Conservation (phyloP, 1,140 invertebrate genomes). For the Calliphora vicina region DNA sequence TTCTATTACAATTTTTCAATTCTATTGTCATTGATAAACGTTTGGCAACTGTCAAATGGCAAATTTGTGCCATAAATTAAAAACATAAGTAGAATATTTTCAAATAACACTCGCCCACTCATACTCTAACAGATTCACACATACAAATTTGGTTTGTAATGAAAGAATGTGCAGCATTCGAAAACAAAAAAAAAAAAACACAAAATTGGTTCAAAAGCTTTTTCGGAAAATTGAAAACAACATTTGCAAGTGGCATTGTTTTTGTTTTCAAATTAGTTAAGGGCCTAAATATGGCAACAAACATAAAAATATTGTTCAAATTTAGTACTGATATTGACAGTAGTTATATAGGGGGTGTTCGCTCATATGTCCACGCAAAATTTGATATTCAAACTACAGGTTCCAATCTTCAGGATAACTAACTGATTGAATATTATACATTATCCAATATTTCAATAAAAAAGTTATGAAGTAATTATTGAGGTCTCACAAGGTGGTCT, state of each 20-base stretch:
- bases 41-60: slow-evolving; percentile 36
- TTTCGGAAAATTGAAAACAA: not conserved
- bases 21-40: slow-evolving; percentile 35
- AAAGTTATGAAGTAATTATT: too few species aligned
- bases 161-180: not conserved
- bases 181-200: not conserved
- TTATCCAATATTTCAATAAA: too few species aligned
- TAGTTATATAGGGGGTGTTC: too few species aligned
- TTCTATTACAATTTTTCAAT: slow-evolving; percentile 29
- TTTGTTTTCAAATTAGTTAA: not conserved
- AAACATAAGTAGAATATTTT: slow-evolving; percentile 21
- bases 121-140: not conserved
- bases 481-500: too few species aligned
- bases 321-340: too few species aligned
- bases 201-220: not conserved
- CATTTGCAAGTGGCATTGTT: not conserved
- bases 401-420: too few species aligned
- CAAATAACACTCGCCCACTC: not conserved
- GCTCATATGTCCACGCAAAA: too few species aligned
- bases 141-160: not conserved
- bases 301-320: too few species aligned
- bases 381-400: too few species aligned
- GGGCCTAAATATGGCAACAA: not conserved
- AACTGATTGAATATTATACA: too few species aligned
- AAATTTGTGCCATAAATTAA: slow-evolving; percentile 36